Percentiles rank a stretch among this genome's conserved stretches.
These are phyloP conservation scores for Habropoda laboriosa DNA, from an alignment of 1,140 invertebrate genomes.

Conservation along the genomic window DNA sequence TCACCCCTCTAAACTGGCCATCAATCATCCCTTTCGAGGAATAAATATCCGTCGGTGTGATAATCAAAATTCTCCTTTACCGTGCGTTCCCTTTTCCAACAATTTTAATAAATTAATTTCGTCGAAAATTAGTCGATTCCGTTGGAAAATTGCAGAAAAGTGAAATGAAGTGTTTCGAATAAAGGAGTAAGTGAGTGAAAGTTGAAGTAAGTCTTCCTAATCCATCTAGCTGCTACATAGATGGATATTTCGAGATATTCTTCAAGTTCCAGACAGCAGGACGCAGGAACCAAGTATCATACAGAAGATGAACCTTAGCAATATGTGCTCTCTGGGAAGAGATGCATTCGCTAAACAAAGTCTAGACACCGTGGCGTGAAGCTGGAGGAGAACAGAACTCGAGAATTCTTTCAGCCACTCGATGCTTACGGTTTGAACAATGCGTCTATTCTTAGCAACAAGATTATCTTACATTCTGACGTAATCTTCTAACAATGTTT, in stretches of 20 bases:
- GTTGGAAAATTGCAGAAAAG: no score
- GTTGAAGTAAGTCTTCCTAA: no score
- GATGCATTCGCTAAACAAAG: neutral
- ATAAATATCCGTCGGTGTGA: neutral
- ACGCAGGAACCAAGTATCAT: neutral
- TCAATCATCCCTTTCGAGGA: conserved; percentile 5
- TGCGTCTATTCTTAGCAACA: no score
- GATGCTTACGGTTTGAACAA: no score
- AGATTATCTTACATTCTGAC: no score
- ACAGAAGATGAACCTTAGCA: neutral
- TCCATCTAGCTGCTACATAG: no score
- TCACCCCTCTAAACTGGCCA: neutral
- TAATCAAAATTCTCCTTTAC: neutral
- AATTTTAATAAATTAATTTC: no score
- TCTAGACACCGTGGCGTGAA: neutral
- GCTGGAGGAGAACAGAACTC: neutral
- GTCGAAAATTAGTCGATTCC: no score
- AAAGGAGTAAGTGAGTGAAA: no score
- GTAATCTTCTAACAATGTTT: no score
- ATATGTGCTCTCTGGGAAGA: neutral
- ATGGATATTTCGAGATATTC: neutral
- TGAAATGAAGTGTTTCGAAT: no score
- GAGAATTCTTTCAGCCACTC: neutral
- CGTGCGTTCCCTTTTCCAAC: no score
- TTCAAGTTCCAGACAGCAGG: neutral